Evolutionary conservation across 2,797 vertebrate species (phyloP), one percentile per base, ranked within the genome.

Genomic region (Poeciliopsis infans): DNA sequence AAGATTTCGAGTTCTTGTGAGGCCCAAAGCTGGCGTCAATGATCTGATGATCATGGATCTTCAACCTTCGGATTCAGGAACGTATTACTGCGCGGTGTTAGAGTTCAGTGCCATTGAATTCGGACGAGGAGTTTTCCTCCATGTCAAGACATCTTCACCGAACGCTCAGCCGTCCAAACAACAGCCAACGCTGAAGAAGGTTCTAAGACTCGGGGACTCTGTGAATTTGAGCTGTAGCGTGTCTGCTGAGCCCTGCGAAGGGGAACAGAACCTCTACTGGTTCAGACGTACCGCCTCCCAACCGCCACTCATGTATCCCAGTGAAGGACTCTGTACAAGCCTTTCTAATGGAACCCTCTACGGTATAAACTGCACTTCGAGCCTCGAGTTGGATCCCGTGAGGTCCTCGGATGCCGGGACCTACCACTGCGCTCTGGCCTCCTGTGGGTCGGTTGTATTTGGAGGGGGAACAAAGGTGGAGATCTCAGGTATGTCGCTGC

Each of bases 61-160:
- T 49, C 59, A 3, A 0, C 15, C 46, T 23, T 85, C 77, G 0
- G 93, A 95, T 78, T 91, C 94, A 10, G 93, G 89, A 0, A 88
- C n/a, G 0, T 94, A 95, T 82, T 94, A 87, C 84, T 95, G 94
- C 72, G 95, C 88, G 46, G 75, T 82, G 0, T 88, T 36, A 88
- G 53, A 86, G 82, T 1, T 10, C 55, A 1, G 86, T 11, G 25
- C 76, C 0, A 73, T 94, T 41, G 79, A 91, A 61, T 93, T 95
- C n/a, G 86, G 89, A 74, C 53, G 80, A 31, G 95, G 93, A 47
- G 33, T 74, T 47, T 85, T 94, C 45, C 84, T 95, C 36, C 71
- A 91, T 7, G 89, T 95, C 74, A 80, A 55, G 85, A 33, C 86
- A 49, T 53, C 81, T 12, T 64, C n/a, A 31, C 18, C 82, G 7